Percentiles rank a stretch among this genome's conserved stretches.
phyloP scores from a whole-genome alignment of 1,140 invertebrate species.

The Trialeurodes vaporariorum region DNA sequence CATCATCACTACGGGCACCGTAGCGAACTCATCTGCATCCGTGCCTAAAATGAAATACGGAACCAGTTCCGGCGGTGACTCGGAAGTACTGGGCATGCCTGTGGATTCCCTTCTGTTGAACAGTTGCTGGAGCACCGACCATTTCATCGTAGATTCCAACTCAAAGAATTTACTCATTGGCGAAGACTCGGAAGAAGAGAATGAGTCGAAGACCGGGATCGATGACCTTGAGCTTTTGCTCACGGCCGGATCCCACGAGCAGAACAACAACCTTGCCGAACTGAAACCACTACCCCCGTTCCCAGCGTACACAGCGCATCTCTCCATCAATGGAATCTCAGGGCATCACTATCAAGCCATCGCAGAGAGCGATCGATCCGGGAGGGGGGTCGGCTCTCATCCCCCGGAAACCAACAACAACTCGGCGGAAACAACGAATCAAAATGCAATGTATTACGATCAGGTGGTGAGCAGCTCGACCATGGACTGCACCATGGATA shows the following conservation, averaged over 20 bases:
- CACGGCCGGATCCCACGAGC: slow-evolving; percentile 37
- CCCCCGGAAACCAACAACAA: slow-evolving; percentile 47
- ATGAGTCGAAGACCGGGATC: slow-evolving; percentile 39
- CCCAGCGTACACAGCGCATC: slow-evolving; percentile 67
- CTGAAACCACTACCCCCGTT: slow-evolving; percentile 77
- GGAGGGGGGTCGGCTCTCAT: slow-evolving; percentile 23
- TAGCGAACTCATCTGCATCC: slow-evolving; percentile 1
- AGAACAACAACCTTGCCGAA: slow-evolving; percentile 53
- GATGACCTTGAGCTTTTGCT: slow-evolving; percentile 51
- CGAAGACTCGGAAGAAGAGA: slow-evolving; percentile 2
- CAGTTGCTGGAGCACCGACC: slow-evolving; percentile 15
- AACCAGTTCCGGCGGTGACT: slow-evolving; percentile 18
- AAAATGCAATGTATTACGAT: slow-evolving; percentile 30
- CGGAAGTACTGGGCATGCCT: slow-evolving; percentile 21
- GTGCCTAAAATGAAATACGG: slow-evolving; percentile 18
- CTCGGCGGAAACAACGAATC: slow-evolving; percentile 25
- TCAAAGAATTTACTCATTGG: slow-evolving; percentile 10
- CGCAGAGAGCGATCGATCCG: slow-evolving; percentile 40
- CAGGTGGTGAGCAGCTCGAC: slow-evolving; percentile 32
- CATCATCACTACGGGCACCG: background rate
- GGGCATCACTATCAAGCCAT: slow-evolving; percentile 78
- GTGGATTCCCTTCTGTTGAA: slow-evolving; percentile 20
- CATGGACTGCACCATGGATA: slow-evolving; percentile 31
- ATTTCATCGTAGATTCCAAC: slow-evolving; percentile 13
- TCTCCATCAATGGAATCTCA: slow-evolving; percentile 70